Percentiles rank a stretch among this genome's conserved stretches.
phyloP scores from a whole-genome alignment of 2,113 vertebrate species.

The Oncorhynchus clarkii region DNA sequence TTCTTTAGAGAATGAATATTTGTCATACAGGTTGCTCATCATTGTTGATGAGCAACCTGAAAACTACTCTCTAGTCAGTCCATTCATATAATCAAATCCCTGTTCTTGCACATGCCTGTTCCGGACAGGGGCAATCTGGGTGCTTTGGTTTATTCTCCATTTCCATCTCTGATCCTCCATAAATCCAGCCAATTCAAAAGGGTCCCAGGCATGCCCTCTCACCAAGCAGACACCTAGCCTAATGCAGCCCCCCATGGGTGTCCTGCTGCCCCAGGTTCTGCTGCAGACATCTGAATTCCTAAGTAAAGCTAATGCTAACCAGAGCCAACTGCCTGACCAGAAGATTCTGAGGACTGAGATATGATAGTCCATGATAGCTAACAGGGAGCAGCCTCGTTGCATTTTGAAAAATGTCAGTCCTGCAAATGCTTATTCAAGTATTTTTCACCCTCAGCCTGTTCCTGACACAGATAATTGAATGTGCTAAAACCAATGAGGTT shows the following conservation, averaged over 20 bases:
- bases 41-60: not conserved
- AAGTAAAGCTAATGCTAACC: not conserved
- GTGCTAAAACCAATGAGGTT: conserved; percentile 43
- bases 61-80: not conserved
- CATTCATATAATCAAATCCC: not conserved
- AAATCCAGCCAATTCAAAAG: conserved; percentile 16
- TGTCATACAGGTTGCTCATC: not conserved
- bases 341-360: not conserved
- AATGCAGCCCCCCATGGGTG: not conserved
- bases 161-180: conserved; percentile 30
- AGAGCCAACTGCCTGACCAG: not conserved
- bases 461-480: conserved; percentile 33
- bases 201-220: not conserved
- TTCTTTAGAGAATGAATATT: not conserved
- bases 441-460: conserved; percentile 23
- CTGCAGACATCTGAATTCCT: too few relatives aligned
- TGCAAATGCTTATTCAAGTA: conserved; percentile 33
- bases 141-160: not conserved
- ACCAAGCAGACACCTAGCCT: not conserved
- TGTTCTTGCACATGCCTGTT: not conserved
- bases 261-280: not conserved
- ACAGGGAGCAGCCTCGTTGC: not conserved
- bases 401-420: conserved; percentile 44
- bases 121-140: conserved; percentile 7
- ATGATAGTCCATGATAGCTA: not conserved